Conservation (phyloP, 2,797 vertebrate species). For the Todus mexicanus region DNA sequence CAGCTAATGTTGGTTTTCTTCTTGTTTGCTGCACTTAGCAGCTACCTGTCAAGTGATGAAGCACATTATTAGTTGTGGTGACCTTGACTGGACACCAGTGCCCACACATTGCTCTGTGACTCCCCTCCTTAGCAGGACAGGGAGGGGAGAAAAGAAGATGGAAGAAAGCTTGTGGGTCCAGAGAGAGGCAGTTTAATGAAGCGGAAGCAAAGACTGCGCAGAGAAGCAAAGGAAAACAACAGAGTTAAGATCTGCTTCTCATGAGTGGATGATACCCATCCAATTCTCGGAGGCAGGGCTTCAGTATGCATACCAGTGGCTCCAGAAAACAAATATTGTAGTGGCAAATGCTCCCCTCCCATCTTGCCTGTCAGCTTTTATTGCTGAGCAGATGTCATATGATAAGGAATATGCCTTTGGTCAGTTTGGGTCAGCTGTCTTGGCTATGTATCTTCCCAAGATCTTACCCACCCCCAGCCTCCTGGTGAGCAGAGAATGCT, state of each 20-base stretch:
- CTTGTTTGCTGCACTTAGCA: neutral
- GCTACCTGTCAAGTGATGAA: neutral
- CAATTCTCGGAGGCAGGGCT: neutral
- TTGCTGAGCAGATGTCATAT: neutral
- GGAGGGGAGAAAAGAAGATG: neutral
- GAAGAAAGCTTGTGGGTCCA: neutral
- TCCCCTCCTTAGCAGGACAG: neutral
- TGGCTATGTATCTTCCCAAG: neutral
- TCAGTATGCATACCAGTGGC: neutral
- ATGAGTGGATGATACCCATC: neutral
- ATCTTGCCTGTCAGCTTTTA: neutral
- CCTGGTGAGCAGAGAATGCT: too few relatives aligned
- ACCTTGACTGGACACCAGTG: neutral
- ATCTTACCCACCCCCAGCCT: neutral
- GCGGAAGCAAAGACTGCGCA: neutral
- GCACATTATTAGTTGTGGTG: neutral
- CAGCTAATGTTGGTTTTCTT: neutral
- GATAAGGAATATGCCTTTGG: neutral
- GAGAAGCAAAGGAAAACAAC: neutral
- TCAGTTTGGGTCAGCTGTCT: neutral
- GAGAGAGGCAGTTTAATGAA: neutral
- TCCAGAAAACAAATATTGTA: neutral
- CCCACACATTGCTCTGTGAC: neutral
- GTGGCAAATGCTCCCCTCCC: too few relatives aligned
- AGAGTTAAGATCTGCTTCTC: neutral